Base-by-base conservation (phyloP, 2,113 vertebrate species). In the Anhinga anhinga region DNA sequence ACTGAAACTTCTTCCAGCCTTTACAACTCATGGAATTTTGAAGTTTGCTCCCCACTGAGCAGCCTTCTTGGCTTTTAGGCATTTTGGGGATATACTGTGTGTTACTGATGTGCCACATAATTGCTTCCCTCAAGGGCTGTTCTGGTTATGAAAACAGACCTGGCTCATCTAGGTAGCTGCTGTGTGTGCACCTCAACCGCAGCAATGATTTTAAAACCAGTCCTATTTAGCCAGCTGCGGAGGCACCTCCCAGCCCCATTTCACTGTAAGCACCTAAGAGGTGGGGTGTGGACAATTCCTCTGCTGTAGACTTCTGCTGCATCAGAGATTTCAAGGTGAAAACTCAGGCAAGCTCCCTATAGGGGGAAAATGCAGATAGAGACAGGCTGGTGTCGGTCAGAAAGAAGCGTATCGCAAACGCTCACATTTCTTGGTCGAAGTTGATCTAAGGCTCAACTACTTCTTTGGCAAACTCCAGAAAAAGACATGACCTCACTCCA, bases 401-500 rank as follows among this genome's bases (percentile, higher is more conserved):
- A 36, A 85, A 77, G 59, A 44, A 55, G 29, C 44, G 36, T 4
- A 45, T 47, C 69, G 78, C 47, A 67, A 89, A 74, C 0, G 15
- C 83, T 90, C 7, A 1, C 2, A 8, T 38, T 81, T 71, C 56
- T 55, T 19, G 10, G 40, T 1, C 0, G 2, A 76, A 83, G 63
- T 8, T 82, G 78, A 72, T 67, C 86, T 95, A 87, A 90, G 40
- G 38, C 76, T 69, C 69, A 52, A 26, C 72, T 71, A 9, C 32
- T 34, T 52, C 58, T 53, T 79, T 21, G 45, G 81, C 73, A 93
- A 94, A 71, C 30, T 85, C 77, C 81, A 89, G 88, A 85, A 82
- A 90, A 95, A 93, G 72, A 79, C 44, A 72, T 76, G 86, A 92
- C 73, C 61, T 91, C 86, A 89, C 69, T 45, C 89, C 18, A 25